Percentiles rank a stretch among this genome's conserved stretches.
Evolutionary conservation across 2,888 invertebrate species (phyloP).

Genomic region (Calliphora vomitoria): DNA sequence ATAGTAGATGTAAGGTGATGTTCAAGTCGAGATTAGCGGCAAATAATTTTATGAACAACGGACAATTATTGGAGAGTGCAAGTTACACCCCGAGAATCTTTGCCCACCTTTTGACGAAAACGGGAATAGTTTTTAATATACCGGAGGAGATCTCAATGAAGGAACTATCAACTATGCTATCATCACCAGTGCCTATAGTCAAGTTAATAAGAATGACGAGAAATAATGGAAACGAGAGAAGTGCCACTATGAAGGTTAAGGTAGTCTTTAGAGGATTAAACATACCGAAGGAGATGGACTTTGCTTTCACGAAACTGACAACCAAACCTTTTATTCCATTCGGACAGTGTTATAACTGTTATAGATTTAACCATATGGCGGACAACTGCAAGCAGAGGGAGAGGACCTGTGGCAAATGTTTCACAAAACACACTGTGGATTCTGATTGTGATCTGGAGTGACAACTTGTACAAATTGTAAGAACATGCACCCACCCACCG

Average conservation of each 20-base stretch:
- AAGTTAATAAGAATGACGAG: slow-evolving; percentile 16
- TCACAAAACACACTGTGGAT: neutral
- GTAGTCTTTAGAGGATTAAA: too few relatives aligned
- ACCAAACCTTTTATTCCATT: slow-evolving; percentile 12
- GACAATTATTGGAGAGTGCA: neutral
- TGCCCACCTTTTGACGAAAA: neutral
- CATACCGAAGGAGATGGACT: neutral
- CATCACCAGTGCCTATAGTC: neutral
- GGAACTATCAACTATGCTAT: neutral
- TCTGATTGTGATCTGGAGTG: neutral
- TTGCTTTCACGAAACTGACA: neutral
- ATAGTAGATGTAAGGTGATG: neutral
- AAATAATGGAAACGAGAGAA: neutral
- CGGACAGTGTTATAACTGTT: slow-evolving; percentile 7
- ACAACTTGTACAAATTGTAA: neutral
- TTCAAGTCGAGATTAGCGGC: neutral
- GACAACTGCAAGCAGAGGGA: neutral
- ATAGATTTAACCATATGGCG: neutral
- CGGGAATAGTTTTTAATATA: slow-evolving; percentile 5
- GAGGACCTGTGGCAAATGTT: neutral
- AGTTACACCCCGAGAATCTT: neutral
- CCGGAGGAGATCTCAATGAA: slow-evolving; percentile 3
- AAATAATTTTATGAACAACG: neutral
- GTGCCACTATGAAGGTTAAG: neutral
- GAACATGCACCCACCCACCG: neutral